Evolutionary conservation across 2,113 vertebrate species (phyloP), one percentile per base, ranked within the genome.

Genomic region (Himantopus leucocephalus): DNA sequence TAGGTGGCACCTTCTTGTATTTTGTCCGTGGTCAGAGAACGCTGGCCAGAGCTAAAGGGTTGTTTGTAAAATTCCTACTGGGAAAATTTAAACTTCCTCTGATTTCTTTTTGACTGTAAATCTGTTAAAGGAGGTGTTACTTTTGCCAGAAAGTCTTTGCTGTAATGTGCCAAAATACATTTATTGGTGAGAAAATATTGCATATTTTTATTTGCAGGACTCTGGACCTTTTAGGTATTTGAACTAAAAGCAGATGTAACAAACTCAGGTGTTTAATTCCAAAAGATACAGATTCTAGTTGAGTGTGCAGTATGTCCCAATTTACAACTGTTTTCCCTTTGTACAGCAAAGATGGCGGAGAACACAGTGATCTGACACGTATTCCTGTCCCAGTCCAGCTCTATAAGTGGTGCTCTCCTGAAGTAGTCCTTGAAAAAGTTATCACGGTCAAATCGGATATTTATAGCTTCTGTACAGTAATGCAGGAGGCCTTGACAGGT

Each of bases 401-500:
- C 10, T 97, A 97, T 71, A 98, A 86, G 17, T 98, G 98, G 98
- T 97, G 98, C 3, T 97, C 98, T 76, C 98, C 98, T 7, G 98
- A 98, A 92, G 97, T 98, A 21, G 96, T 98, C 92, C 94, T 98
- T 43, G 89, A 93, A 56, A 98, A 85, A 60, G 32, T 50, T 58
- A 94, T 94, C 3, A 98, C 98, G 0, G 64, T 95, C 22, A 98
- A 97, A 29, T 98, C 98, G 0, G 98, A 98, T 37, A 23, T 98
- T 81, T 98, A 97, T 74, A 98, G 98, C 88, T 98, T 98, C 84
- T 98, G 98, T 60, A 26, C 97, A 6, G 95, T 98, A 74, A 66
- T 98, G 78, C 98, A 98, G 87, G 98, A 98, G 70, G 96, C 97
- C 59, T 84, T 98, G 93, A 98, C 98, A 98, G 98, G 98, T 98